phyloP scores from a whole-genome alignment of 2,888 invertebrate genomes.

The Pterostichus niger region DNA sequence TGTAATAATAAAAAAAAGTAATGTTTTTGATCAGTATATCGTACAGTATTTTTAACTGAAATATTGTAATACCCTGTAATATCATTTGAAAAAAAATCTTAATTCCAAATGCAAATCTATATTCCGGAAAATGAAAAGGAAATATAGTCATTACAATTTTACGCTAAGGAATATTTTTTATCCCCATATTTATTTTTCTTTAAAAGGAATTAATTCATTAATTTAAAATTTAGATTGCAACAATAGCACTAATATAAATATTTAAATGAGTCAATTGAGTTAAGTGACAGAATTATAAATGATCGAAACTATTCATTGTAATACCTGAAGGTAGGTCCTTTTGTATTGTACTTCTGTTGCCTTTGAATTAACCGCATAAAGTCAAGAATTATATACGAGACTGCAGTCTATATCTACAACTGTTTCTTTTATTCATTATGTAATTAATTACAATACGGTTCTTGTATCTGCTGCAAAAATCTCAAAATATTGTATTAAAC shows the following conservation, averaged over 20 bases:
- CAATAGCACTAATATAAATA: conserved; percentile 52
- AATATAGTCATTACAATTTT: conserved; percentile 10
- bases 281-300: conserved; percentile 52
- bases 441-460: background rate
- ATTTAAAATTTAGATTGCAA: conserved; percentile 54
- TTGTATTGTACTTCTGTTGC: conserved; percentile 50
- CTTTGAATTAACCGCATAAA: conserved; percentile 36
- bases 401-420: background rate
- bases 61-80: no score
- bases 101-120: background rate
- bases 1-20: no score
- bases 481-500: no score
- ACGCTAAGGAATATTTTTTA: conserved; percentile 15
- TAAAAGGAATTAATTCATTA: conserved; percentile 49
- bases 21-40: no score
- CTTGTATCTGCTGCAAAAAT: background rate
- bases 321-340: conserved; percentile 42
- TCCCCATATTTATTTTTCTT: conserved; percentile 38
- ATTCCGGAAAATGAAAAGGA: background rate
- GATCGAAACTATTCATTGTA: conserved; percentile 51
- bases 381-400: conserved; percentile 7
- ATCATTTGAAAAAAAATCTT: background rate
- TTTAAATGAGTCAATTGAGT: conserved; percentile 46
- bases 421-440: conserved; percentile 2
- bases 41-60: no score